Evolutionary conservation across 2,888 invertebrate genomes (phyloP).

Genomic region (Peribatodes rhomboidaria): DNA sequence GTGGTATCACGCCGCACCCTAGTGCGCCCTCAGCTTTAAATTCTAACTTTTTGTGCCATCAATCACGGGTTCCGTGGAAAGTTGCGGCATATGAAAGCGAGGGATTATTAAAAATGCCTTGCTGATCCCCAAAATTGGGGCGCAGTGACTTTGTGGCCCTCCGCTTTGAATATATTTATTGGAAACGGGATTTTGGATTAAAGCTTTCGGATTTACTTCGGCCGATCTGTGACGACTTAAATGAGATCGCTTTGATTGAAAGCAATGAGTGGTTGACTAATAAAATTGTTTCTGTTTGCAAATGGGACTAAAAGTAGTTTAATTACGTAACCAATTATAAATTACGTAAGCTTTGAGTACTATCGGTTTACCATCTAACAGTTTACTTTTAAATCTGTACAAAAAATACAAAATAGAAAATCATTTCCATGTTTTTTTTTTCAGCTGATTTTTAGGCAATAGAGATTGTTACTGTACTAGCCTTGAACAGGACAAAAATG

Average conservation of each 20-base stretch:
- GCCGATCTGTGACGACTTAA: background rate
- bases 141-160: constrained; percentile 34
- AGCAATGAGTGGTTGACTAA: background rate
- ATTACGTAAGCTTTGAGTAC: too few species aligned
- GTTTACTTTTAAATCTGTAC: too few species aligned
- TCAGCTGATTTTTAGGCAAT: too few species aligned
- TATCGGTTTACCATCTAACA: too few species aligned
- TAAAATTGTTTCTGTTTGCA: background rate
- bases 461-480: too few species aligned
- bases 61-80: constrained; percentile 44
- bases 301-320: background rate
- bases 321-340: too few species aligned
- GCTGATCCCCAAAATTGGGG: constrained; percentile 41
- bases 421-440: too few species aligned
- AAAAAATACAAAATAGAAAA: too few species aligned
- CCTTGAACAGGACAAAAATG: too few species aligned
- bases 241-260: background rate
- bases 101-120: constrained; percentile 45
- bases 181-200: constrained; percentile 18
- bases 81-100: constrained; percentile 40
- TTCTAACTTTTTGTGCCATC: constrained; percentile 48
- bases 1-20: background rate
- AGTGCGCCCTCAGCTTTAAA: constrained; percentile 25
- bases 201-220: constrained; percentile 10
- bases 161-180: constrained; percentile 31